Base-by-base conservation (phyloP, 1,140 invertebrate genomes). In the Mamestra configurata region DNA sequence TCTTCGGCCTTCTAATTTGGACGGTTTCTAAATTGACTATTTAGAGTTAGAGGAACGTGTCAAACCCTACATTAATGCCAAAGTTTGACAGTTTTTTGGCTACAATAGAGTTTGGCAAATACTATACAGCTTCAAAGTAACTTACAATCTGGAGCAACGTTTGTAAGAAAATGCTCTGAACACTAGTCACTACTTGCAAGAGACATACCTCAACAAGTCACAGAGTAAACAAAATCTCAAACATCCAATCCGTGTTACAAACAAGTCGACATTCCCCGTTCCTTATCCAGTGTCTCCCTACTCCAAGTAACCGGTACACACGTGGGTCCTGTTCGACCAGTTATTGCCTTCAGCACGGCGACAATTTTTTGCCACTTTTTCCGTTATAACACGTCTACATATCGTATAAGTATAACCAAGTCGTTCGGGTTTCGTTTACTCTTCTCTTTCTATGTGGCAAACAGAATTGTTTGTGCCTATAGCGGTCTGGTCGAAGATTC, bases 281-380 rank as follows among this genome's bases (percentile, higher is more conserved):
- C 27, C 75, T 15, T 77, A 77, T 77, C 75, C 75, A 53, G 35
- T 20, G 11, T 20, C 7, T 20, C 18, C 11, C 15, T 68, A 53
- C 3, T 68, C 59, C 31, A n/a, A 40, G 61, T 22, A n/a, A 22
- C 31, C 40, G 20, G 20, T 59, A 37, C 61, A 37, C 61, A 55
- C 46, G 27, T 72, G 75, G 64, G 64, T 66, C 24, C 35, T 53
- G 43, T 75, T 37, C 70, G 71, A 46, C 43, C 79, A 64, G 59
- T 80, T 80, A 80, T 80, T 80, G 79, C 79, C 15, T 79, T 43
- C 46, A 43, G 20, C 7, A 64, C 43, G 18, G 57, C 59, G 79
- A 80, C 71, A 80, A 43, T 64, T 80, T 66, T 75, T 75, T 78
- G 49, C 53, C 24, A 77, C 61, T 53, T 68, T 77, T 66, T 68